A percentile compares a stretch with the other conserved stretches of the same genome.
These are phyloP conservation scores for Ptychoptera contaminata DNA, from an alignment of 2,888 invertebrate species.

Conservation along the genomic window DNA sequence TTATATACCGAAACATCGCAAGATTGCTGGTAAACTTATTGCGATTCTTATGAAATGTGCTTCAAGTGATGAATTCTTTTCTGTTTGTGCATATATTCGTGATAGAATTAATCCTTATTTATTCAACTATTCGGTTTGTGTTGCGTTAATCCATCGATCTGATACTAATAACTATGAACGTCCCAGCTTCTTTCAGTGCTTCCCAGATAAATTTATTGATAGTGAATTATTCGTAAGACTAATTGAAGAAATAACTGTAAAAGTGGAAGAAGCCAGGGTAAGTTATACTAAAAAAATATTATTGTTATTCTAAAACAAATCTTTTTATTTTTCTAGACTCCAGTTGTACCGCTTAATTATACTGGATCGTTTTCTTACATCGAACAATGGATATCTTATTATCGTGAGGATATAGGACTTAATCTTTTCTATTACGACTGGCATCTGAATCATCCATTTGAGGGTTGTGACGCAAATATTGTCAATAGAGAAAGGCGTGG, in stretches of 20 bases:
- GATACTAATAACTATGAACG: slow-evolving; percentile 31
- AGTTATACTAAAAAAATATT: background rate
- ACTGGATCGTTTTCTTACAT: slow-evolving; percentile 49
- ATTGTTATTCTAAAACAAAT: too few relatives aligned
- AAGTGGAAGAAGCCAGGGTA: slow-evolving; percentile 30
- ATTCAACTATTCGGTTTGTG: slow-evolving; percentile 56
- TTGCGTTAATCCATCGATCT: slow-evolving; percentile 43
- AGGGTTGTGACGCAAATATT: slow-evolving; percentile 33
- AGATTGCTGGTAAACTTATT: slow-evolving; percentile 47
- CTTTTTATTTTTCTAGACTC: slow-evolving; percentile 15
- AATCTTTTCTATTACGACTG: slow-evolving; percentile 76
- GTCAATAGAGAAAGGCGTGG: slow-evolving; percentile 44
- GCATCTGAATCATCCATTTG: slow-evolving; percentile 64
- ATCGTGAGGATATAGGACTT: slow-evolving; percentile 60
- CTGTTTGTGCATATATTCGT: slow-evolving; percentile 46
- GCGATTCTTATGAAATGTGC: slow-evolving; percentile 45
- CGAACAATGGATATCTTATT: slow-evolving; percentile 63
- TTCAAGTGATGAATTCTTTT: slow-evolving; percentile 42
- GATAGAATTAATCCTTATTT: slow-evolving; percentile 54
- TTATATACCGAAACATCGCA: slow-evolving; percentile 52
- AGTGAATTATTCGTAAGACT: slow-evolving; percentile 46
- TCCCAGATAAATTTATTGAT: slow-evolving; percentile 64
- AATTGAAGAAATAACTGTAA: slow-evolving; percentile 44
- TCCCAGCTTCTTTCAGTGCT: slow-evolving; percentile 52
- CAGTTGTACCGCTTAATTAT: slow-evolving; percentile 47